These are phyloP conservation scores for Tachuris rubrigastra DNA, from an alignment of 2,113 vertebrate genomes.

Conservation along the genomic window DNA sequence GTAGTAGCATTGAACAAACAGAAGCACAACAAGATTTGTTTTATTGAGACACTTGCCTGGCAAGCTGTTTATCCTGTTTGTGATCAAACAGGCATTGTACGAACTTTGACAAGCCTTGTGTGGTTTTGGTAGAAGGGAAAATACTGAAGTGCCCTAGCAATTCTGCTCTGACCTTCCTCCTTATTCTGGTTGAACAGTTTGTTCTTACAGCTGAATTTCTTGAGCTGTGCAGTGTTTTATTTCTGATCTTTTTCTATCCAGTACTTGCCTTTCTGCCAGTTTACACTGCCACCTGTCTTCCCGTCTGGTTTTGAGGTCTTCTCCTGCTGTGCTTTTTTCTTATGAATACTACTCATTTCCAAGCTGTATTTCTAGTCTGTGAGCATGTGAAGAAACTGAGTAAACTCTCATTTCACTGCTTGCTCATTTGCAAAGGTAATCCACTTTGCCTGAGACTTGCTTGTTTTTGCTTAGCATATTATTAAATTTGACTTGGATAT, in stretches of 20 bases:
- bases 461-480: conserved; percentile 16
- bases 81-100: not conserved
- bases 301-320: not conserved
- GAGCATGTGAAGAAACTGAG: not conserved
- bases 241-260: not conserved
- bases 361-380: not conserved
- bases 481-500: not conserved
- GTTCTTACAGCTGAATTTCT: not conserved
- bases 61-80: not conserved
- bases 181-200: not conserved
- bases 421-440: conserved; percentile 32
- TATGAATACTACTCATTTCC: not conserved
- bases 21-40: not conserved
- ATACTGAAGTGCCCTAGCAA: not conserved
- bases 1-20: not conserved
- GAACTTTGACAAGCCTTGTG: not conserved
- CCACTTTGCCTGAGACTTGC: not conserved
- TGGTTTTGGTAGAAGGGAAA: not conserved
- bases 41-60: not conserved
- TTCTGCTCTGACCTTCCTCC: not conserved
- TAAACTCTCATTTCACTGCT: not conserved
- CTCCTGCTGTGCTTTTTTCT: not conserved
- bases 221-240: fast-evolving
- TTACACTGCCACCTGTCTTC: not conserved
- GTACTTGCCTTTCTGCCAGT: not conserved